Evolutionary conservation across 2,113 vertebrate genomes (phyloP).

Genomic region (Syrrhaptes paradoxus): DNA sequence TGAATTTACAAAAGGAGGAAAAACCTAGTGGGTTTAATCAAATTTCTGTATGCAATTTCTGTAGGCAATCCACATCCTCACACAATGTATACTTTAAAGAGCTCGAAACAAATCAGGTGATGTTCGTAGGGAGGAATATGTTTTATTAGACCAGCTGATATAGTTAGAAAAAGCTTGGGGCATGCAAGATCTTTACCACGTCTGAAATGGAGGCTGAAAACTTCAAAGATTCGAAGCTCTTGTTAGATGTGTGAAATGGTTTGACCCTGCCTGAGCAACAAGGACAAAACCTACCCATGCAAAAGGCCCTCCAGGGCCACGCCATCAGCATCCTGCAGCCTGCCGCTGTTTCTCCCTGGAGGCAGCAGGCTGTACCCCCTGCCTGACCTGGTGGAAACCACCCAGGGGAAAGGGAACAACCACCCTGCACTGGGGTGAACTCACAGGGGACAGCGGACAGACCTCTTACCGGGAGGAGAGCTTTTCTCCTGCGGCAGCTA

Average conservation of each 20-base stretch:
- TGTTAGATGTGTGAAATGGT: not conserved
- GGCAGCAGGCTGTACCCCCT: accelerated
- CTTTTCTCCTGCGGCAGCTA: not conserved
- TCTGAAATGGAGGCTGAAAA: not conserved
- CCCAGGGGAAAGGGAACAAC: not conserved
- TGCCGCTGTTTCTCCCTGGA: not conserved
- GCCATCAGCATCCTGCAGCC: not conserved
- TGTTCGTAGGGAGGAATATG: not conserved
- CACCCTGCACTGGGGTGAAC: accelerated
- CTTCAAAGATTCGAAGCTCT: not conserved
- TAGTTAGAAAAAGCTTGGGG: not conserved
- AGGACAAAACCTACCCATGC: not conserved
- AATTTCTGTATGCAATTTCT: not conserved
- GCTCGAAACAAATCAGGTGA: not conserved
- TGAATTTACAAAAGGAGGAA: not conserved
- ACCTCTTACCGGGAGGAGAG: not conserved
- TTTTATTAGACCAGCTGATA: not conserved
- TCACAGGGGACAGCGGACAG: accelerated
- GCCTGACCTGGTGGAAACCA: not conserved
- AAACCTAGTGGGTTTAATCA: not conserved
- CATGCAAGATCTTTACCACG: not conserved
- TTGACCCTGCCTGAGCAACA: not conserved
- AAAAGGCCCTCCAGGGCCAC: not conserved
- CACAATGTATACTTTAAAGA: not conserved
- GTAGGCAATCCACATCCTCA: not conserved